These are phyloP conservation scores for Arrhamphus sclerolepis DNA, from an alignment of 2,797 vertebrate species.

Conservation along the genomic window DNA sequence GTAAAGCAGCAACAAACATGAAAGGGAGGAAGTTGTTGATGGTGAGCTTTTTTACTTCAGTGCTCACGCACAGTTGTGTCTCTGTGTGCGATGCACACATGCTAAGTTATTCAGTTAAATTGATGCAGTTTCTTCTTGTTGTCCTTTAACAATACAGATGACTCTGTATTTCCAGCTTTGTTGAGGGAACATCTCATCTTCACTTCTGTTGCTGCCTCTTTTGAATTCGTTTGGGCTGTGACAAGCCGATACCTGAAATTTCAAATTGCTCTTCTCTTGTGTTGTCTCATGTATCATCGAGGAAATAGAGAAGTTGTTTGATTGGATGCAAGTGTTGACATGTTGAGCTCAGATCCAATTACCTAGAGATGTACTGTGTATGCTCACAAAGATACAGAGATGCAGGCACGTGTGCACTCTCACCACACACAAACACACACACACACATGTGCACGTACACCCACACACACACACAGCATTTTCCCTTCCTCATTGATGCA, in stretches of 20 bases:
- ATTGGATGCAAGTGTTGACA: constrained; percentile 68
- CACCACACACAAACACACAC: constrained; percentile 11
- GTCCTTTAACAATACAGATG: constrained; percentile 1
- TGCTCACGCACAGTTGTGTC: not conserved
- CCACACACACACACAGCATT: constrained; percentile 4
- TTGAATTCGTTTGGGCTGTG: constrained; percentile 33
- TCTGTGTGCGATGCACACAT: constrained; percentile 8
- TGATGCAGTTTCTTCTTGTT: constrained; percentile 26
- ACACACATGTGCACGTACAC: not conserved
- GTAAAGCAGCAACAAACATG: constrained; percentile 50
- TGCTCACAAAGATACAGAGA: constrained; percentile 27
- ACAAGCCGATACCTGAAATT: constrained; percentile 14
- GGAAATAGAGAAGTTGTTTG: constrained; percentile 53
- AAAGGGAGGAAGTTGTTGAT: constrained; percentile 56
- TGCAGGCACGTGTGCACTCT: constrained; percentile 17
- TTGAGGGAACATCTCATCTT: constrained; percentile 11
- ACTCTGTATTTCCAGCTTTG: too few species aligned
- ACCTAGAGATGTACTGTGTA: constrained; percentile 44
- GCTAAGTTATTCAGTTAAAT: constrained; percentile 14
- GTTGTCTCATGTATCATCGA: constrained; percentile 22
- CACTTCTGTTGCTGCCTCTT: constrained; percentile 3
- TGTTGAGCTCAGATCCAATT: constrained; percentile 66
- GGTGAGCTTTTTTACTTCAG: constrained; percentile 17
- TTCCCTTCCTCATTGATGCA: not conserved
- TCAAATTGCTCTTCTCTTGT: constrained; percentile 19